These are phyloP conservation scores for Poecilia latipinna DNA, from an alignment of 2,113 vertebrate genomes.

Conservation along the genomic window DNA sequence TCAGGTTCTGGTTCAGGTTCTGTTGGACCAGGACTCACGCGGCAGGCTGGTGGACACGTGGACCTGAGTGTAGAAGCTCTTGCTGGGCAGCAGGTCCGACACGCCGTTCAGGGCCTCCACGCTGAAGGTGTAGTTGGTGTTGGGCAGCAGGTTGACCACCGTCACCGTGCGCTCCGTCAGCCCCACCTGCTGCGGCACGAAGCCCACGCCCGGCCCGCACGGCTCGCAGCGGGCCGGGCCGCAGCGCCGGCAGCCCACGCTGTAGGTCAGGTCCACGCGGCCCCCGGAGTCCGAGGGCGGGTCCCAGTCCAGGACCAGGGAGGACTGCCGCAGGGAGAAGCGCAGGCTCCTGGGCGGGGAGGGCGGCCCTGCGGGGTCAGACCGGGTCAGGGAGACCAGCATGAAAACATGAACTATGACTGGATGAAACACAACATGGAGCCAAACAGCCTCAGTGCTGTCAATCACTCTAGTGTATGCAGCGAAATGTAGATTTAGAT, in stretches of 20 bases:
- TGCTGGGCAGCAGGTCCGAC: conserved; percentile 83
- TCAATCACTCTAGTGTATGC: no score
- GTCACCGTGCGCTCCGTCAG: conserved; percentile 88
- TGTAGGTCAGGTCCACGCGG: conserved; percentile 89
- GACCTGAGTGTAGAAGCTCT: conserved; percentile 85
- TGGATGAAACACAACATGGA: not conserved
- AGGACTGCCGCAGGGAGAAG: conserved; percentile 89
- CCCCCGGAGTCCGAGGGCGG: conserved; percentile 85
- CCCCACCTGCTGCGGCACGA: conserved; percentile 91
- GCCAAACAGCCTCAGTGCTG: not conserved
- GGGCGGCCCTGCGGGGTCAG: conserved; percentile 82
- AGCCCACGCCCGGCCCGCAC: conserved; percentile 87
- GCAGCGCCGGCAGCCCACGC: conserved; percentile 86
- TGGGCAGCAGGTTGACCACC: conserved; percentile 90
- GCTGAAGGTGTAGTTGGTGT: conserved; percentile 90
- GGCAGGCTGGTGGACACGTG: conserved; percentile 86
- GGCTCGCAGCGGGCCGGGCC: conserved; percentile 79
- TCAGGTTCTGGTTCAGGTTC: not conserved
- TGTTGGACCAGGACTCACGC: conserved; percentile 75
- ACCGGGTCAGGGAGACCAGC: no score
- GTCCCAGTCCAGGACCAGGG: conserved; percentile 87
- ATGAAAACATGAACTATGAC: not conserved
- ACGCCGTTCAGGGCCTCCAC: conserved; percentile 92
- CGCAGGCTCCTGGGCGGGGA: conserved; percentile 88
- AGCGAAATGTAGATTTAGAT: no score